Conservation (phyloP, 2,888 invertebrate species). For the Philopedon plagiatum region DNA sequence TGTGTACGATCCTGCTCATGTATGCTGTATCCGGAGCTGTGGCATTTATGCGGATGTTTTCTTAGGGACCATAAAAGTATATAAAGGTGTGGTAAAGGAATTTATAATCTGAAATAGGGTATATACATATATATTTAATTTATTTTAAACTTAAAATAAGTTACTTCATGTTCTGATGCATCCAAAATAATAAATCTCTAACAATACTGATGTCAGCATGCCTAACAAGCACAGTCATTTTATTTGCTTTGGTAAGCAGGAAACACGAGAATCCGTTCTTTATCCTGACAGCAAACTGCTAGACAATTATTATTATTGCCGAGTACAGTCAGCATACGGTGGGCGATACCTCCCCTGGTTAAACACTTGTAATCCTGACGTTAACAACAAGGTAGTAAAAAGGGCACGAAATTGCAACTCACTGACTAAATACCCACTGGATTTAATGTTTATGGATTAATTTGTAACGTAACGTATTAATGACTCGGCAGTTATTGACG, state of each 20-base stretch:
- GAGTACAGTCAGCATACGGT: conserved; percentile 6
- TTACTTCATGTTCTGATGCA: not conserved
- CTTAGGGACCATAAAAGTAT: too few relatives aligned
- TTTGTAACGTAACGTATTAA: conserved; percentile 9
- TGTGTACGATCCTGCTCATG: too few relatives aligned
- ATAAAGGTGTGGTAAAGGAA: too few relatives aligned
- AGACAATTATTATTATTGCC: conserved; percentile 27
- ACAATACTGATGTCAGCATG: not conserved
- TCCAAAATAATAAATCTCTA: not conserved
- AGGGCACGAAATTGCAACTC: conserved; percentile 8
- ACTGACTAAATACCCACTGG: conserved; percentile 5
- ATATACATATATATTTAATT: too few relatives aligned
- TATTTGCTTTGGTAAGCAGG: conserved; percentile 5
- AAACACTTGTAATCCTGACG: conserved; percentile 13
- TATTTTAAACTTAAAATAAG: too few relatives aligned
- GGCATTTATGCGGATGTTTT: too few relatives aligned
- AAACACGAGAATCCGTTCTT: conserved; percentile 16
- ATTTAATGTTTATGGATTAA: conserved; percentile 2
- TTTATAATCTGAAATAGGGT: too few relatives aligned
- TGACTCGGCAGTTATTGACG: not conserved
- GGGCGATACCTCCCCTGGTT: conserved; percentile 17
- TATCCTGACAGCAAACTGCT: conserved; percentile 23
- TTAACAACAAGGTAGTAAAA: not conserved
- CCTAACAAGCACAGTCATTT: not conserved
- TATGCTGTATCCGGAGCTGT: too few relatives aligned